These are phyloP conservation scores for Felis chaus DNA, from an alignment of 2,113 vertebrate species.

Conservation along the genomic window DNA sequence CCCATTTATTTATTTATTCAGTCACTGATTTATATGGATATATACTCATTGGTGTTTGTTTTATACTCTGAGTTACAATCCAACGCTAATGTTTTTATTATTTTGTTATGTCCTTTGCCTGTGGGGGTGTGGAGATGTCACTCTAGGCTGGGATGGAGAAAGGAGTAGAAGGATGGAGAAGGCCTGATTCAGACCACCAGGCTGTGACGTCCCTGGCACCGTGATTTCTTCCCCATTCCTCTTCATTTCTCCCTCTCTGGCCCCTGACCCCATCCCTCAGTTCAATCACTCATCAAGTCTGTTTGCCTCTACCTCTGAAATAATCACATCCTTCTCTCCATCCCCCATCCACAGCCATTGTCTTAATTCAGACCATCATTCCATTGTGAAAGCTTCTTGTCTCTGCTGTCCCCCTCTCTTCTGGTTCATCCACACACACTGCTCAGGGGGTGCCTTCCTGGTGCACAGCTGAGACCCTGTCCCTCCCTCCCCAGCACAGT, in stretches of 20 bases:
- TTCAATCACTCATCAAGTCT: not conserved
- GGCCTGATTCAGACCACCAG: fast-evolving
- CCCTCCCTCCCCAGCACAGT: no score
- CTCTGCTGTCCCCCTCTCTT: no score
- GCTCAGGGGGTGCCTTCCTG: not conserved
- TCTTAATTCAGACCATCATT: not conserved
- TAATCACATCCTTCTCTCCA: no score
- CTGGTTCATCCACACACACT: fast-evolving
- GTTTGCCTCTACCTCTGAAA: not conserved
- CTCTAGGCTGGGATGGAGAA: not conserved
- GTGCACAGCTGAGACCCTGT: not conserved
- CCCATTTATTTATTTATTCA: not conserved
- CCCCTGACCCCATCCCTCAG: no score
- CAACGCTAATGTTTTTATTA: not conserved
- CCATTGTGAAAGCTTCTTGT: no score
- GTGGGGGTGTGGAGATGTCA: not conserved
- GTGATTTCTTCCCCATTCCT: not conserved
- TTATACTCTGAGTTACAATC: not conserved
- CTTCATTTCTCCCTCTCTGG: no score
- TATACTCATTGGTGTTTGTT: not conserved
- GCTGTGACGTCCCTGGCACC: no score
- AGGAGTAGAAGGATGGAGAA: no score
- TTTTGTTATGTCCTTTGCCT: not conserved
- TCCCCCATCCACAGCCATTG: no score
- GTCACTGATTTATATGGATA: not conserved